phyloP scores from a whole-genome alignment of 2,113 vertebrate genomes.

The Empidonax alnorum region DNA sequence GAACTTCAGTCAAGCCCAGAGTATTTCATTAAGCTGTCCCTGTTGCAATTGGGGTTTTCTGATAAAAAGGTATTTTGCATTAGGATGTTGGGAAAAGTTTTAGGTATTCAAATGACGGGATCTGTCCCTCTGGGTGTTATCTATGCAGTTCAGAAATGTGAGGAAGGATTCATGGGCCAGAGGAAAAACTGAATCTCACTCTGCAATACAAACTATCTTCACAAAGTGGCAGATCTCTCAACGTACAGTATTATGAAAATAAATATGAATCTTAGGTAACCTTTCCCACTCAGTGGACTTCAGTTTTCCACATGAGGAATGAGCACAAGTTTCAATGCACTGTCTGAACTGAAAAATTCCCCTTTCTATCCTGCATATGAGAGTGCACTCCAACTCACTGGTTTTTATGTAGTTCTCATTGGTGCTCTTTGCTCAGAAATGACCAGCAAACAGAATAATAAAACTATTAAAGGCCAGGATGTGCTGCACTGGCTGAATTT shows the following conservation, averaged over 20 bases:
- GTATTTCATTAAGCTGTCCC: not conserved
- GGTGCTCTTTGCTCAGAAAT: not conserved
- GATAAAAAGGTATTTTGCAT: not conserved
- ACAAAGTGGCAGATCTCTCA: not conserved
- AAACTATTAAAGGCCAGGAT: conserved; percentile 19
- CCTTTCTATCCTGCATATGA: not conserved
- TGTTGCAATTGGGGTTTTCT: not conserved
- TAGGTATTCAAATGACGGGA: not conserved
- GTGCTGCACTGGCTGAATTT: not conserved
- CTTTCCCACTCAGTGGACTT: not conserved
- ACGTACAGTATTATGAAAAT: not conserved
- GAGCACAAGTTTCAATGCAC: not conserved
- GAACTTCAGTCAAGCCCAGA: conserved; percentile 1
- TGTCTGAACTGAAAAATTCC: not conserved
- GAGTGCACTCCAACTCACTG: not conserved
- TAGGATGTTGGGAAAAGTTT: not conserved
- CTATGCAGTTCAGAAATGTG: not conserved
- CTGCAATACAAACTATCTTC: not conserved
- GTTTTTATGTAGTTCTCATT: not conserved
- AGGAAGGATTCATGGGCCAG: not conserved
- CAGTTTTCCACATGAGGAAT: fast-evolving
- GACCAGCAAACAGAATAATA: conserved; percentile 3
- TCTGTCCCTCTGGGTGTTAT: not conserved
- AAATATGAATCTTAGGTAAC: not conserved
- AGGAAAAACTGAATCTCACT: not conserved